These are phyloP conservation scores for Albula goreensis DNA, from an alignment of 2,113 vertebrate genomes.

Conservation along the genomic window DNA sequence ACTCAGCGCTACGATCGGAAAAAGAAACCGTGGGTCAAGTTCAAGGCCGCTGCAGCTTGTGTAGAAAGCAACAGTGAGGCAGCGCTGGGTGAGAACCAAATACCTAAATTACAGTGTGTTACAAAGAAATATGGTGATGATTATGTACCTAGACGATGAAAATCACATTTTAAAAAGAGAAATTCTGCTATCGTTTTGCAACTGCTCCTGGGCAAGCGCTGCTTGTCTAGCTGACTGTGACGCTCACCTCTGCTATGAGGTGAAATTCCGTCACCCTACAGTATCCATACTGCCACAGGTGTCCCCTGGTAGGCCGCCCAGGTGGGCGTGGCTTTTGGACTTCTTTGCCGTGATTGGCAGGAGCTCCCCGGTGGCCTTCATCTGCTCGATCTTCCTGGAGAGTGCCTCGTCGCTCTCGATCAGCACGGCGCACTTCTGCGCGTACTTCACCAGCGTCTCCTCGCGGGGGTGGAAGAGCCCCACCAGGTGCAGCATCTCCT, in stretches of 20 bases:
- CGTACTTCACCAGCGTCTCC: constrained; percentile 67
- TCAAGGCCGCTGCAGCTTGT: too few relatives aligned
- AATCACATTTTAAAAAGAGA: too few relatives aligned
- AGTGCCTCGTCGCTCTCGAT: constrained; percentile 61
- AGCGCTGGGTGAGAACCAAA: too few relatives aligned
- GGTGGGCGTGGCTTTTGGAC: constrained; percentile 48
- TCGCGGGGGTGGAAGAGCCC: constrained; percentile 64
- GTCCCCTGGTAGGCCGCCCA: constrained; percentile 46
- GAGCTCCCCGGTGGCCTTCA: constrained; percentile 66
- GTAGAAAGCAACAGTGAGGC: too few relatives aligned
- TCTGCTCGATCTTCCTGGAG: constrained; percentile 61
- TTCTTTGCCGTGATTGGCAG: constrained; percentile 65
- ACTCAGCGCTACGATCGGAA: too few relatives aligned
- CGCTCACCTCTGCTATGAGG: background rate
- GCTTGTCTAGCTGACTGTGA: too few relatives aligned
- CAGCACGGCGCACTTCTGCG: constrained; percentile 59
- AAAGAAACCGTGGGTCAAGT: too few relatives aligned
- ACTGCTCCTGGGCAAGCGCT: too few relatives aligned
- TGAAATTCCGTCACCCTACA: background rate
- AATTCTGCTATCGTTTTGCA: too few relatives aligned
- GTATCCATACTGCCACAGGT: constrained; percentile 48
- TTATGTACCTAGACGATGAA: too few relatives aligned
- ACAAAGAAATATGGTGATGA: too few relatives aligned
- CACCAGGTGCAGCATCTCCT: constrained; percentile 58
- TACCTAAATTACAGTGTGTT: too few relatives aligned